These are phyloP conservation scores for Petrocephalus microphthalmus DNA, from an alignment of 2,113 vertebrate genomes.

Conservation along the genomic window DNA sequence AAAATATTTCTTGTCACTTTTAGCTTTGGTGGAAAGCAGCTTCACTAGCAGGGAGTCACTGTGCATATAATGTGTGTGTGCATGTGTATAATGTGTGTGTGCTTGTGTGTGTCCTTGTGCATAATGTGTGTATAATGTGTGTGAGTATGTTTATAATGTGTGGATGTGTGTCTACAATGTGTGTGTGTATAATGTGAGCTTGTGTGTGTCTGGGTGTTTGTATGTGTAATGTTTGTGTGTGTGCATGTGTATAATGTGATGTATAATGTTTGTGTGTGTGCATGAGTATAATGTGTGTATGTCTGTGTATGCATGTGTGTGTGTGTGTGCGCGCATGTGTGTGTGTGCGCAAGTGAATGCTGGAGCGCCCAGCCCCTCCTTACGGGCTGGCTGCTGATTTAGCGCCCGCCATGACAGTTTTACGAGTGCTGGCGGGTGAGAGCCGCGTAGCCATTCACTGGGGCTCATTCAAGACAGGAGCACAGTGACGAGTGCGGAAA, in stretches of 20 bases:
- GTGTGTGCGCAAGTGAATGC: background rate
- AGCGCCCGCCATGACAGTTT: slow-evolving; percentile 50
- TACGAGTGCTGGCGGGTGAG: slow-evolving; percentile 47
- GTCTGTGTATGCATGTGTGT: background rate
- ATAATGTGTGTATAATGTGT: no score
- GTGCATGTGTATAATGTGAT: no score
- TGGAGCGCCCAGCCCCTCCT: slow-evolving; percentile 2
- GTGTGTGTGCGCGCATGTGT: background rate
- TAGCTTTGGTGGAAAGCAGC: background rate
- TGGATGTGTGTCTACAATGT: no score
- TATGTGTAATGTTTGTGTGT: background rate
- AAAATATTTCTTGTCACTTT: background rate
- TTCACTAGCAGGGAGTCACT: background rate
- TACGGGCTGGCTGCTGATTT: slow-evolving; percentile 45
- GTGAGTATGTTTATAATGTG: no score
- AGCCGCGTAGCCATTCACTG: slow-evolving; percentile 55
- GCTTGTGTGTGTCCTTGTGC: no score
- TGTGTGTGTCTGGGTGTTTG: background rate
- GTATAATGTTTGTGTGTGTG: no score
- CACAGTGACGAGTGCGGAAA: slow-evolving; percentile 25
- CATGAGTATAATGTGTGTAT: background rate
- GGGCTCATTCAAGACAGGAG: slow-evolving; percentile 51
- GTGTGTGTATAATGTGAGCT: no score
- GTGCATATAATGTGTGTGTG: no score
- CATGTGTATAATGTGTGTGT: no score